Conservation (phyloP, 2,113 vertebrate genomes). For the Herpetotheres cachinnans region DNA sequence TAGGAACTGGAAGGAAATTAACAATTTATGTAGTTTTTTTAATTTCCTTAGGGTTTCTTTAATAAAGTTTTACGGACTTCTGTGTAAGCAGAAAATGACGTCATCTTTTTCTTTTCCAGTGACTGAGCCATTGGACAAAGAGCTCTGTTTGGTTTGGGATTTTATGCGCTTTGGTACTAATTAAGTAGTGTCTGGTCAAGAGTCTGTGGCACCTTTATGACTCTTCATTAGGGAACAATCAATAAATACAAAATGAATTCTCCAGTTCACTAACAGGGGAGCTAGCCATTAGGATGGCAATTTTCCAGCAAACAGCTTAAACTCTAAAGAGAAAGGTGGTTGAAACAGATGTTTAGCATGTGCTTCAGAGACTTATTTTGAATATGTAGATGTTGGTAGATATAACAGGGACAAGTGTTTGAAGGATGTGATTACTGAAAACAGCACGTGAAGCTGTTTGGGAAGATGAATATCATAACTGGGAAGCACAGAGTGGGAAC, state of each 20-base stretch:
- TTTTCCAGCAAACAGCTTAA: slow-evolving; percentile 47
- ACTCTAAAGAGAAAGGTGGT: slow-evolving; percentile 7
- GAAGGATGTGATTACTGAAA: neutral
- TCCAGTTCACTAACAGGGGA: slow-evolving; percentile 19
- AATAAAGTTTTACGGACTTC: slow-evolving; percentile 24
- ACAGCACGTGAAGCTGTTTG: neutral
- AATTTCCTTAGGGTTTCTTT: neutral
- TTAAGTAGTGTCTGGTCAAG: slow-evolving; percentile 58
- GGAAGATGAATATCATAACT: neutral
- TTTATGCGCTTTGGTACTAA: slow-evolving; percentile 48
- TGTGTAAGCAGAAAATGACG: slow-evolving; percentile 18
- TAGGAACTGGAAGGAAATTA: neutral
- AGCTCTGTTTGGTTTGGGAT: neutral
- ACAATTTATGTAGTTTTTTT: neutral
- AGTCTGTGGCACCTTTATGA: slow-evolving; percentile 50
- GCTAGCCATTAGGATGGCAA: neutral
- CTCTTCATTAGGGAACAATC: slow-evolving; percentile 56
- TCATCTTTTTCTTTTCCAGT: neutral
- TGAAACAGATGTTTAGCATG: slow-evolving; percentile 51
- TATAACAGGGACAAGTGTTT: slow-evolving; percentile 18
- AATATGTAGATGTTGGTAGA: slow-evolving; percentile 29
- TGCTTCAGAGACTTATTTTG: slow-evolving; percentile 9
- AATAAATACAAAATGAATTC: slow-evolving; percentile 57
- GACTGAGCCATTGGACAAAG: neutral
- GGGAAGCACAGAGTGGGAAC: neutral